Percentiles rank a stretch among this genome's conserved stretches.
phyloP scores from a whole-genome alignment of 2,888 invertebrate species.

The Pelosia muscerda region DNA sequence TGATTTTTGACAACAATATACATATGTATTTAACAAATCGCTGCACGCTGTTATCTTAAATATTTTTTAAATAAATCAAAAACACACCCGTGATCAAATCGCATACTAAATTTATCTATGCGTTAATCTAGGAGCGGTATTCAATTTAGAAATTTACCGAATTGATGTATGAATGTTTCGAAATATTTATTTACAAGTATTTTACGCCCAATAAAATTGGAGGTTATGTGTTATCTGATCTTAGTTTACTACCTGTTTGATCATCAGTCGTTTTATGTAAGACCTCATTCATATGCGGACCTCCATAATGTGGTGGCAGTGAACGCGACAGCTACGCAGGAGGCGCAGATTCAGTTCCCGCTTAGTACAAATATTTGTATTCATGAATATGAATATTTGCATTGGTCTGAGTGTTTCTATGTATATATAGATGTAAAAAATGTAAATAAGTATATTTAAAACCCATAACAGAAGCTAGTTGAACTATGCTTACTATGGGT shows the following conservation, averaged over 20 bases:
- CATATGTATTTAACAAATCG: not conserved
- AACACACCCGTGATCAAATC: constrained; percentile 35
- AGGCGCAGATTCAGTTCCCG: no score
- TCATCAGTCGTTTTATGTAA: constrained; percentile 38
- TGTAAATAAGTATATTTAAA: no score
- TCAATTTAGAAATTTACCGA: constrained; percentile 27
- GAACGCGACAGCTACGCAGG: no score
- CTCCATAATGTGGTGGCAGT: no score
- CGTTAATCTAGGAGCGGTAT: constrained; percentile 41
- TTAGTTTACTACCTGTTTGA: constrained; percentile 38
- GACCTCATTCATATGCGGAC: not conserved
- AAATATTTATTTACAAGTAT: constrained; percentile 40
- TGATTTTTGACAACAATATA: not conserved
- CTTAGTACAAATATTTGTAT: no score
- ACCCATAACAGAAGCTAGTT: no score
- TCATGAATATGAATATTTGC: no score
- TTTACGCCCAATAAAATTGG: constrained; percentile 40
- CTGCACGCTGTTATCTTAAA: constrained; percentile 4
- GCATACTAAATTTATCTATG: constrained; percentile 42
- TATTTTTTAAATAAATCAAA: constrained; percentile 32
- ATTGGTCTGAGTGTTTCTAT: no score
- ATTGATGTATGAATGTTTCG: constrained; percentile 29
- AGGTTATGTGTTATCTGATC: constrained; percentile 48
- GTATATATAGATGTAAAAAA: no score
- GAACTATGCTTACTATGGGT: no score